These are phyloP conservation scores for Phalacrocorax brasilianus DNA, from an alignment of 2,113 vertebrate species.

Conservation along the genomic window DNA sequence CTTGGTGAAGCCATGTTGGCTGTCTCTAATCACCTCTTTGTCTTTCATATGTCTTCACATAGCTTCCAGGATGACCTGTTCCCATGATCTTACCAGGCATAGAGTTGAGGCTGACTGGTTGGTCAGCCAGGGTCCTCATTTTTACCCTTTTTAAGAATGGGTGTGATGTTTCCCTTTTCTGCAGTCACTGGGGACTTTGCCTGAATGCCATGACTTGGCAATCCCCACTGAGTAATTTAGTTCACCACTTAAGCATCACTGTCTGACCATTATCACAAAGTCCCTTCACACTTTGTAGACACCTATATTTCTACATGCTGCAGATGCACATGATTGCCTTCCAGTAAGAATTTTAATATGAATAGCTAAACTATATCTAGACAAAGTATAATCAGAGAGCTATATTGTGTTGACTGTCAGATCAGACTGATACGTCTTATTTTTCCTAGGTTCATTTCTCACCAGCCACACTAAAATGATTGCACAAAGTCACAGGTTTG, in stretches of 20 bases:
- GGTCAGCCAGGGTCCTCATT: background rate
- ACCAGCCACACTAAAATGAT: background rate
- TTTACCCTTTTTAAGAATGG: background rate
- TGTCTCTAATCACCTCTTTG: background rate
- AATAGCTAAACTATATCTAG: background rate
- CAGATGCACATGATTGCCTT: background rate
- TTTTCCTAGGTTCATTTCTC: background rate
- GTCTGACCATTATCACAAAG: background rate
- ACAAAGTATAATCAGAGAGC: conserved; percentile 13
- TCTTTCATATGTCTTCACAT: background rate
- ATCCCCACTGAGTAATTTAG: background rate
- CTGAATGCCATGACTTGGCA: background rate
- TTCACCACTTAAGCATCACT: background rate
- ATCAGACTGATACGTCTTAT: background rate
- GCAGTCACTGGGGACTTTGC: background rate
- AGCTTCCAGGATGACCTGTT: background rate
- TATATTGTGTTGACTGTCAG: background rate
- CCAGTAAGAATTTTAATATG: background rate
- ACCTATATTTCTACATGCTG: background rate
- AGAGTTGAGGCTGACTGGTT: background rate
- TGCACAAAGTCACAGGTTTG: background rate
- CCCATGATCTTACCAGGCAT: background rate
- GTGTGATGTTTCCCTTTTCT: background rate
- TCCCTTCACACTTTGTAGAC: background rate
- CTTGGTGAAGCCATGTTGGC: background rate